These are phyloP conservation scores for Sapayoa aenigma DNA, from an alignment of 2,113 vertebrate genomes.

Conservation along the genomic window DNA sequence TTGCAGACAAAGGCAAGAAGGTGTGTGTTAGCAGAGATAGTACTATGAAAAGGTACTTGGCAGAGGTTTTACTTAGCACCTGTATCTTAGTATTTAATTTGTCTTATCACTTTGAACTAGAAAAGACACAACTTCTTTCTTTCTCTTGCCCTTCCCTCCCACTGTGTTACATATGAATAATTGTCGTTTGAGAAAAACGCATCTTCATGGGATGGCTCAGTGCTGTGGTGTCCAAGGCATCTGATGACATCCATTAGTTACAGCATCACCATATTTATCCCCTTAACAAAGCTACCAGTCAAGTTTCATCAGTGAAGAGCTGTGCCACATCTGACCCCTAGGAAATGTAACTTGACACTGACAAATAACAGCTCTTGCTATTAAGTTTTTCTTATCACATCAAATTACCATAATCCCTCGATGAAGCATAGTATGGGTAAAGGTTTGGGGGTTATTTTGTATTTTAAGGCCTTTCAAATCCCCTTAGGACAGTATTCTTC, in stretches of 20 bases:
- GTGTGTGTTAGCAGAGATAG: not conserved
- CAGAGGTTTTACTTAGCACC: not conserved
- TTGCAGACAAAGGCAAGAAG: not conserved
- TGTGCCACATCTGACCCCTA: not conserved
- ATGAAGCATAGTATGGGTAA: too few relatives aligned
- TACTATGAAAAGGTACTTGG: not conserved
- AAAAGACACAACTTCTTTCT: not conserved
- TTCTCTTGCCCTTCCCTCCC: not conserved
- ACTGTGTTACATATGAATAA: not conserved
- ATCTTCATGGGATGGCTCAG: not conserved
- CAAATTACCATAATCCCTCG: too few relatives aligned
- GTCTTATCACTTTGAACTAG: not conserved
- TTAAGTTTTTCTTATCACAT: not conserved
- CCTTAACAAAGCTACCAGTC: not conserved
- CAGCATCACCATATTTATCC: not conserved
- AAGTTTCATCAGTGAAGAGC: not conserved
- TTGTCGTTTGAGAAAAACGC: not conserved
- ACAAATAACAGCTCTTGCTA: not conserved
- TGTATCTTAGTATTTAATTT: not conserved
- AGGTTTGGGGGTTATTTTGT: not conserved
- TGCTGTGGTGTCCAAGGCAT: not conserved
- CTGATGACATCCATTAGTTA: not conserved
- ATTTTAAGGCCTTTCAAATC: not conserved
- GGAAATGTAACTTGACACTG: not conserved
- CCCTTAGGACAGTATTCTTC: not conserved